Evolutionary conservation across 1,140 invertebrate species (phyloP), one percentile per base, ranked within the genome.

Genomic region (Micrasema longulum): DNA sequence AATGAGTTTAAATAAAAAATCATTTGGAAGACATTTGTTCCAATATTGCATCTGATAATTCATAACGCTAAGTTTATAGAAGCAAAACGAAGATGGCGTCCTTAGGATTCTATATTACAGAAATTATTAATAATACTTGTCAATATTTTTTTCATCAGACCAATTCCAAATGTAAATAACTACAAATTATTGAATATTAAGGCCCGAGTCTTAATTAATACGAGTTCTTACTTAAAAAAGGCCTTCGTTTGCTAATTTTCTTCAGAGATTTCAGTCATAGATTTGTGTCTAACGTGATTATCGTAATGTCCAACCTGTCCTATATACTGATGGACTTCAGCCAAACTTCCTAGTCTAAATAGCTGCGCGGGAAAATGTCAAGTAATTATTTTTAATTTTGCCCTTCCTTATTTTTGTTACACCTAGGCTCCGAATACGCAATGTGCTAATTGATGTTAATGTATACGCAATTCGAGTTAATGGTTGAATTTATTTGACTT

Each of bases 261-360:
- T 31, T 23, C 35, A 55, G 20, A 55, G 10, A 26, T 60, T 60
- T 60, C 35, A 38, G 55, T 60, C 35, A 36, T 18, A 16, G 52
- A 55, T 55, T 35, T 55, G 52, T 55, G 16, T 7, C 7, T 43
- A 60, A 60, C 35, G 31, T 38, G 20, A 38, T 60, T 43, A 60
- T 41, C 35, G 31, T 38, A 38, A 38, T 60, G 12, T 5, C 11
- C 10, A 60, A 12, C 18, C 26, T 10, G 55, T 38, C 22, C 55
- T 60, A 60, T 10, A 43, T 60, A 60, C 36, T 35, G 12, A 41
- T 60, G 55, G 55, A n/a, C 55, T 11, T 7, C 35, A 22, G 55
- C 55, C 55, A 60, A 60, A 60, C 55, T 60, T 60, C 55, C 55
- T 38, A 14, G 55, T 60, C 36, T 18, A 38, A 60, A 60, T 20